phyloP scores from a whole-genome alignment of 2,797 vertebrate species.

The Acipenser oxyrinchus region DNA sequence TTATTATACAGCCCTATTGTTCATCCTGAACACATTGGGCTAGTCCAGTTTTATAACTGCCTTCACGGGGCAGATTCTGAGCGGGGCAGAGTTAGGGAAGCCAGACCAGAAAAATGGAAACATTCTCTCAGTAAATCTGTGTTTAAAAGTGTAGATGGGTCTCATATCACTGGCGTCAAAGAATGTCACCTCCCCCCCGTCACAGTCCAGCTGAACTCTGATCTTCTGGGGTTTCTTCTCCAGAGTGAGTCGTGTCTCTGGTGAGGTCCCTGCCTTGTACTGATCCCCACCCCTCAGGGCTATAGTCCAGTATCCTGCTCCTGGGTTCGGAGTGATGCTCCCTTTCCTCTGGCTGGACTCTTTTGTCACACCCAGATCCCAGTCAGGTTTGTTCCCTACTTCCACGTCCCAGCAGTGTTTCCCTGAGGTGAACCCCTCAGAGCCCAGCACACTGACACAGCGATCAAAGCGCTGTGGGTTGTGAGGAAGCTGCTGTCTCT shows the following conservation, averaged over 20 bases:
- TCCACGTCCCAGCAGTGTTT: no score
- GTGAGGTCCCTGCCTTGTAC: neutral
- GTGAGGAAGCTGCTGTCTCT: no score
- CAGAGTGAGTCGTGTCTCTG: neutral
- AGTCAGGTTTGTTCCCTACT: no score
- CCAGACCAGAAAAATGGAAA: conserved; percentile 34
- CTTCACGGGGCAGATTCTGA: no score
- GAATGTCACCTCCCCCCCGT: conserved; percentile 31
- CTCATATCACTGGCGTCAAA: conserved; percentile 33
- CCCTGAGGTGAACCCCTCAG: no score
- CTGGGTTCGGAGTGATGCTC: neutral
- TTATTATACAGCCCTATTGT: no score
- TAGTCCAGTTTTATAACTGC: no score
- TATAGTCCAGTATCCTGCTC: neutral
- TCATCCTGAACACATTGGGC: no score
- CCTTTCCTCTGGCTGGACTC: neutral
- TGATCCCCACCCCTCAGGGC: neutral
- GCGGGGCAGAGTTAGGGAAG: neutral
- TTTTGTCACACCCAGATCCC: no score
- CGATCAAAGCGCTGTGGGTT: no score
- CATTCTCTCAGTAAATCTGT: conserved; percentile 31
- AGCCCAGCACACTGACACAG: no score
- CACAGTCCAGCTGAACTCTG: conserved; percentile 37
- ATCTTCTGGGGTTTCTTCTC: conserved; percentile 35
- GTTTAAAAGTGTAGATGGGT: conserved; percentile 29